A percentile compares a stretch with the other conserved stretches of the same genome.
These are phyloP conservation scores for Pristionchus maxplancki DNA, from an alignment of 2,888 invertebrate species.

Conservation along the genomic window DNA sequence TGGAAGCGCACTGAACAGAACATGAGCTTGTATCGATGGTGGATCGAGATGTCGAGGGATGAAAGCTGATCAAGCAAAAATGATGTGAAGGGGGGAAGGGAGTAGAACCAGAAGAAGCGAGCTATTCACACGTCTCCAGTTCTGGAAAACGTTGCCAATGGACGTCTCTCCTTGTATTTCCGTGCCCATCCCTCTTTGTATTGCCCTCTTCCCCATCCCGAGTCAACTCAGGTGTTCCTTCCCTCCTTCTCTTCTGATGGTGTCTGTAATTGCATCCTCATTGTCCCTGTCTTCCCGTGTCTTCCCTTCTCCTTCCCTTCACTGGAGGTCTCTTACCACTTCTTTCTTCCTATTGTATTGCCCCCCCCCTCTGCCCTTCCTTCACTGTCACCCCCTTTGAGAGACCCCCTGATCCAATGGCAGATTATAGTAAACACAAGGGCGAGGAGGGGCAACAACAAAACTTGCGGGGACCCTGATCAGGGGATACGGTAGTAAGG, in stretches of 20 bases:
- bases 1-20: not conserved
- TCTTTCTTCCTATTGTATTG: not conserved
- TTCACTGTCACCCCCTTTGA: slow-evolving; percentile 14
- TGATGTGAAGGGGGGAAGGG: not conserved
- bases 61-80: not conserved
- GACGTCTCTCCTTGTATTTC: not conserved
- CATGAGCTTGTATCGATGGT: not conserved
- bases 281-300: not conserved
- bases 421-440: slow-evolving; percentile 35
- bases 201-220: not conserved
- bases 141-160: not conserved
- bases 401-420: not conserved
- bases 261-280: slow-evolving; percentile 33
- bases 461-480: not conserved
- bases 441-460: not conserved
- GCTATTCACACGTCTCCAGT: not conserved
- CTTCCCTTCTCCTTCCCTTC: not conserved
- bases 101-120: too few relatives aligned
- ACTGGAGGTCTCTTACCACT: not conserved
- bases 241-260: not conserved
- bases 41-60: not conserved
- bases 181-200: not conserved
- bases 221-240: not conserved
- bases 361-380: slow-evolving; percentile 7
- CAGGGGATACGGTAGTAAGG: not conserved